Percentiles rank a stretch among this genome's conserved stretches.
Conservation (phyloP, 2,113 vertebrate genomes). For the Isurus oxyrinchus region DNA sequence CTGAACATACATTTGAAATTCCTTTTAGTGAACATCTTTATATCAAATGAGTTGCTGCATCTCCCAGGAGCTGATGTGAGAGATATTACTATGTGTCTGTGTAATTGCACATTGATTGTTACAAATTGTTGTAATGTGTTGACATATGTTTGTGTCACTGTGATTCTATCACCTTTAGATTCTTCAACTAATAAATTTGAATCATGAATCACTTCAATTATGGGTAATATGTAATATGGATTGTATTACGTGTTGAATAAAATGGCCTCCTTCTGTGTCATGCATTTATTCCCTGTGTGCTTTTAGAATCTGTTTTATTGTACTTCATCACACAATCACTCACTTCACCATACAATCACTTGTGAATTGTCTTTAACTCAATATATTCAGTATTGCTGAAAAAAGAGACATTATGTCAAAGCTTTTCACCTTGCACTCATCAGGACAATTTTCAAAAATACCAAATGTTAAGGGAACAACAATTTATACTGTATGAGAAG, state of each 20-base stretch:
- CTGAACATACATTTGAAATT: not conserved
- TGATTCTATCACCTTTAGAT: not conserved
- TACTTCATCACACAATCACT: too few relatives aligned
- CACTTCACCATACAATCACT: too few relatives aligned
- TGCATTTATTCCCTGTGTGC: not conserved
- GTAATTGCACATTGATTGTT: not conserved
- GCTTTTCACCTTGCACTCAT: too few relatives aligned
- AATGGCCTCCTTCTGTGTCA: not conserved
- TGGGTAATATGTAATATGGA: not conserved
- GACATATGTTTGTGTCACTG: not conserved
- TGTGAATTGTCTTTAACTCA: not conserved
- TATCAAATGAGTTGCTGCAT: not conserved
- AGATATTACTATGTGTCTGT: not conserved
- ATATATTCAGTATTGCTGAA: not conserved
- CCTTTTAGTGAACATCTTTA: not conserved
- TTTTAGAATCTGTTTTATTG: not conserved
- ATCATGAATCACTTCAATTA: not conserved
- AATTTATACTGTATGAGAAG: too few relatives aligned
- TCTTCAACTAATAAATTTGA: not conserved
- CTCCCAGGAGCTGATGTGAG: not conserved
- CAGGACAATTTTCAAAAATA: too few relatives aligned
- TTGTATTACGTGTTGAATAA: not conserved
- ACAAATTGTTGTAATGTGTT: not conserved
- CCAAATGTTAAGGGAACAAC: too few relatives aligned
- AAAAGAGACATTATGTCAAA: too few relatives aligned